Base-by-base conservation (phyloP, 2,888 invertebrate species). In the Elmis aenea region DNA sequence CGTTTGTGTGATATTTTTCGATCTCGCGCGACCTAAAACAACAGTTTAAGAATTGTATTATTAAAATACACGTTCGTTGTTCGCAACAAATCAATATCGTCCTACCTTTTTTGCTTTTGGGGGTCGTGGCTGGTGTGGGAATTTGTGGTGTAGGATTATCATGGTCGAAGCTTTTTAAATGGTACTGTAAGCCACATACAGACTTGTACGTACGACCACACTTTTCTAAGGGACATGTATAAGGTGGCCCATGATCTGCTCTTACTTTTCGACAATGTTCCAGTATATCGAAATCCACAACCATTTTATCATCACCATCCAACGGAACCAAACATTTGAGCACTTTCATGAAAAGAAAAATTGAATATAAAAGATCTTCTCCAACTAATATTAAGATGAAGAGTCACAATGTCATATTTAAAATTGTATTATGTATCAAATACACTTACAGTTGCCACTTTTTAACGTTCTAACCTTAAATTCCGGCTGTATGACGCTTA, bases 121-220 rank as follows among this genome's bases (percentile, higher is more conserved):
- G 77, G 30, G 78, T 76, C 38, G 77, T 71, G 49, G 60, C 54
- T 51, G 58, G 51, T 8, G 77, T 65, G 20, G 80, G 78, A 37
- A 80, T 76, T 26, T 74, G 67, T 27, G 82, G 78, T 39, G 78
- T 76, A 8, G 83, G 82, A 60, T 84, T 84, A 56, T 85, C 84
- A 63, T 91, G 89, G 64, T 91, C 88, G 66, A 81, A 87, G 63
- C 87, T 85, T 47, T 83, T 83, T 52, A 91, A 68, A 62, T 92
- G 91, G 63, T 87, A 88, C 59, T 89, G 88, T 51, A 92, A 74
- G 1, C 91, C 91, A 55, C 83, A 83, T 46, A 87, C 80, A 44
- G 88, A 88, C 68, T 89, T 89, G 67, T 91, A 92, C 12, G 83
- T 81, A 63, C 85, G 84, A 50, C 83, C 85, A 69, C 92, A 92